These are phyloP conservation scores for Panzeria rudis DNA, from an alignment of 2,888 invertebrate genomes.

Conservation along the genomic window DNA sequence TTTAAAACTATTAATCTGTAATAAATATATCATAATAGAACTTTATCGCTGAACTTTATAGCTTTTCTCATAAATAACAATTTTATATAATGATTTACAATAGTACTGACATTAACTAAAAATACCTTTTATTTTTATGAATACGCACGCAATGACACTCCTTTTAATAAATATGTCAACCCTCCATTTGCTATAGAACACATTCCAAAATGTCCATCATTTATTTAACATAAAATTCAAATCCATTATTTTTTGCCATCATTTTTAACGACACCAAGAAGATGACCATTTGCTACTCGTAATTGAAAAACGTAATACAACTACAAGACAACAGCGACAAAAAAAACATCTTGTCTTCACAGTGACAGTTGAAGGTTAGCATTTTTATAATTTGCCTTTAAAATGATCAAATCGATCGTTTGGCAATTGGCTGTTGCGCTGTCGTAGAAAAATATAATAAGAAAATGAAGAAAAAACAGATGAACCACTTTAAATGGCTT, in stretches of 20 bases:
- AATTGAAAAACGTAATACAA: constrained; percentile 12
- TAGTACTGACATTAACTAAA: constrained; percentile 9
- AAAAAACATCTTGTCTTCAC: constrained; percentile 61
- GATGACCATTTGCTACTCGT: constrained; percentile 56
- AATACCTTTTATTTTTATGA: neutral
- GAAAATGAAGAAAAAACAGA: constrained; percentile 21
- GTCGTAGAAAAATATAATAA: constrained; percentile 12
- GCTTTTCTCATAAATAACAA: neutral
- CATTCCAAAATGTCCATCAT: constrained; percentile 59
- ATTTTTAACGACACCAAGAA: constrained; percentile 58
- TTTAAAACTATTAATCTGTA: neutral
- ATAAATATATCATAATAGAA: neutral
- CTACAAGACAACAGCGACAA: constrained; percentile 28
- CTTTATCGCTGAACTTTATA: neutral
- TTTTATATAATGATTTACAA: neutral
- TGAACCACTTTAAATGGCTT: constrained; percentile 71
- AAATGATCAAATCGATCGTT: constrained; percentile 63
- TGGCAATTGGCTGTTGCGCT: constrained; percentile 56
- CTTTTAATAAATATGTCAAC: neutral
- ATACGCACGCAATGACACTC: constrained; percentile 14
- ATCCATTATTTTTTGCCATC: constrained; percentile 54
- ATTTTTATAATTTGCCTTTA: constrained; percentile 70
- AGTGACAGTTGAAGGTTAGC: constrained; percentile 70
- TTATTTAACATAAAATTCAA: constrained; percentile 57
- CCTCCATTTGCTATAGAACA: constrained; percentile 29